phyloP scores from a whole-genome alignment of 2,113 vertebrate species.

The Dromiciops gliroides region DNA sequence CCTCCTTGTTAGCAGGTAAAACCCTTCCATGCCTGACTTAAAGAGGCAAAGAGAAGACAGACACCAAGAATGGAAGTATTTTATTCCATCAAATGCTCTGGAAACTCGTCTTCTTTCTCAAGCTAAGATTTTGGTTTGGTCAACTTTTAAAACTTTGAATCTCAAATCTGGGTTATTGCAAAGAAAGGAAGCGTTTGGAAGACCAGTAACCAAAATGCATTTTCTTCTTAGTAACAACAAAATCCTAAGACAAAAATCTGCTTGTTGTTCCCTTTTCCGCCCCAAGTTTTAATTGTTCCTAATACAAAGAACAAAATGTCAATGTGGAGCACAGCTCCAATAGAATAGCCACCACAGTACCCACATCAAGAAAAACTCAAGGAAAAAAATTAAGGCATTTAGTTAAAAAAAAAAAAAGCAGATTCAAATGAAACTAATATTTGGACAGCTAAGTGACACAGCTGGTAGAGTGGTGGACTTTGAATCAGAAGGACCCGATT shows the following conservation, averaged over 20 bases:
- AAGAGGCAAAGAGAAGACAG: not conserved
- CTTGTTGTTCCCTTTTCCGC: not conserved
- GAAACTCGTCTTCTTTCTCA: not conserved
- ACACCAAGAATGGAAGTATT: not conserved
- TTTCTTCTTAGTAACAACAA: slow-evolving; percentile 6
- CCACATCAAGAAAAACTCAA: not conserved
- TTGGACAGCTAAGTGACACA: not conserved
- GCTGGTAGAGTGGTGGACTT: not conserved
- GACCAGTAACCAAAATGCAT: not conserved
- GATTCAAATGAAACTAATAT: not conserved
- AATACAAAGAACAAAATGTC: not conserved
- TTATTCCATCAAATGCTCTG: not conserved
- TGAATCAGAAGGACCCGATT: not conserved
- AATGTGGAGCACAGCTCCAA: not conserved
- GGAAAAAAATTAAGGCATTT: not conserved
- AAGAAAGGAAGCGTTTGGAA: slow-evolving; percentile 12
- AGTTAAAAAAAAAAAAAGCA: not conserved
- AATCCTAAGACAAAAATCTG: not conserved
- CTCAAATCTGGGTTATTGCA: not conserved
- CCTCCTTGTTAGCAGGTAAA: slow-evolving; percentile 38
- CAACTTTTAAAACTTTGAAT: not conserved
- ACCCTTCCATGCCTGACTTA: not conserved
- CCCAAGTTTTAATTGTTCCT: not conserved
- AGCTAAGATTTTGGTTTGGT: not conserved
- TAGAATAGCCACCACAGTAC: not conserved